Evolutionary conservation across 2,113 vertebrate species (phyloP), one percentile per base, ranked within the genome.

Genomic region (Grantiella picta): DNA sequence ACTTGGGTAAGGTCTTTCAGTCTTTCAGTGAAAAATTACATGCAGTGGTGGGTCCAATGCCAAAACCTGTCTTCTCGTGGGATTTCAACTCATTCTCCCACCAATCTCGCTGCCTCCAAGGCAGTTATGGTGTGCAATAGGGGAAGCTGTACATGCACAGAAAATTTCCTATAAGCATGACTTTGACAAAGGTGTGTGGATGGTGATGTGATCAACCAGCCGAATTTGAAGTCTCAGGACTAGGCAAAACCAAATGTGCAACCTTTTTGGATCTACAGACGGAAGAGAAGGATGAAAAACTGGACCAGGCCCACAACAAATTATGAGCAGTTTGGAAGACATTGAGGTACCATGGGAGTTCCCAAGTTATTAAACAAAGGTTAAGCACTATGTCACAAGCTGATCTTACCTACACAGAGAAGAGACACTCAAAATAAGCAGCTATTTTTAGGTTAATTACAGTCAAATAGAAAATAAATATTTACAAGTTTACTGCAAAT

Each of bases 111-210:
- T 72, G 21, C 22, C 33, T 57, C 38, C 64, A 53, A 50, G 19
- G 11, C 8, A 57, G 18, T 25, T 69, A 11, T 5, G 13, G 10
- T 45, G 12, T 36, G 52, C 11, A 15, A 15, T 8, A 28, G 19
- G 7, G 12, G 23, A 50, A 40, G 16, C 3, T 49, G 18, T 3
- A 35, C 3, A 1, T 1, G 1, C 3, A 4, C 10, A 56, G 28
- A 53, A 92, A 60, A 68, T 27, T 40, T 92, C 16, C 28, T 19
- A 0, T 14, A 7, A 91, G 11, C 11, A 9, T 28, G 36, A 76
- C n/a, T 90, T 63, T 42, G 50, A 77, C 29, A 47, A 92, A 77
- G 18, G 5, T 0, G 0, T 44, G 36, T 54, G 44, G n/a, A 50
- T 29, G 10, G 40, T 36, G 28, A 11, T 31, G 50, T 20, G 8